Evolutionary conservation across 1,140 invertebrate genomes (phyloP).

Genomic region (Bradynema listronoti): DNA sequence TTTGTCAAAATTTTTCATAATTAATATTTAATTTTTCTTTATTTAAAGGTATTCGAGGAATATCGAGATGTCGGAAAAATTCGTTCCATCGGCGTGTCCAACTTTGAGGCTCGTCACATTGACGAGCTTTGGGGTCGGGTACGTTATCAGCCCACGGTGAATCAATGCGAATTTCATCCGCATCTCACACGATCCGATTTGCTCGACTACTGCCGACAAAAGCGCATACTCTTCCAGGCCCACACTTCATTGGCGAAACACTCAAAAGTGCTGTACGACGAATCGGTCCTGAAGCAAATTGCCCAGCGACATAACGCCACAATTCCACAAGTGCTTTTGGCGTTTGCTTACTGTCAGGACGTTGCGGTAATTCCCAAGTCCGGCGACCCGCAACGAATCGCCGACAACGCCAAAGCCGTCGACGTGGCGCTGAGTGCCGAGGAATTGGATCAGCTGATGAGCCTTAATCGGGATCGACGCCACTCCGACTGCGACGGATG

Average conservation of each 20-base stretch:
- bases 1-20: too few relatives aligned
- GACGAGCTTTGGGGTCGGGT: slow-evolving; percentile 65
- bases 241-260: slow-evolving; percentile 32
- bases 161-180: slow-evolving; percentile 65
- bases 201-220: slow-evolving; percentile 57
- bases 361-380: slow-evolving; percentile 55
- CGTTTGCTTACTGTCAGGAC: slow-evolving; percentile 42
- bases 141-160: slow-evolving; percentile 67
- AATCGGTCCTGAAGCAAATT: slow-evolving; percentile 36
- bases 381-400: slow-evolving; percentile 36
- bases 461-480: slow-evolving; percentile 18
- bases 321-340: slow-evolving; percentile 40
- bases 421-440: slow-evolving; percentile 18
- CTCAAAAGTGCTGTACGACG: slow-evolving; percentile 21
- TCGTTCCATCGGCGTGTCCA: slow-evolving; percentile 74
- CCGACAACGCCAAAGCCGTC: slow-evolving; percentile 37
- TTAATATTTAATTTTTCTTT: too few relatives aligned
- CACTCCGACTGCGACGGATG: slow-evolving; percentile 41
- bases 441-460: slow-evolving; percentile 25
- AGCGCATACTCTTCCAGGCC: slow-evolving; percentile 58
- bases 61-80: slow-evolving; percentile 58
- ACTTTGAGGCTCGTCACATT: slow-evolving; percentile 71
- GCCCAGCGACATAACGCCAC: slow-evolving; percentile 38
- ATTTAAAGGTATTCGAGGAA: neutral
- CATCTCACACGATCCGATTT: slow-evolving; percentile 58